Evolutionary conservation across 2,888 invertebrate species (phyloP), one percentile per base, ranked within the genome.

Genomic region (Drosophila paramelanica): DNA sequence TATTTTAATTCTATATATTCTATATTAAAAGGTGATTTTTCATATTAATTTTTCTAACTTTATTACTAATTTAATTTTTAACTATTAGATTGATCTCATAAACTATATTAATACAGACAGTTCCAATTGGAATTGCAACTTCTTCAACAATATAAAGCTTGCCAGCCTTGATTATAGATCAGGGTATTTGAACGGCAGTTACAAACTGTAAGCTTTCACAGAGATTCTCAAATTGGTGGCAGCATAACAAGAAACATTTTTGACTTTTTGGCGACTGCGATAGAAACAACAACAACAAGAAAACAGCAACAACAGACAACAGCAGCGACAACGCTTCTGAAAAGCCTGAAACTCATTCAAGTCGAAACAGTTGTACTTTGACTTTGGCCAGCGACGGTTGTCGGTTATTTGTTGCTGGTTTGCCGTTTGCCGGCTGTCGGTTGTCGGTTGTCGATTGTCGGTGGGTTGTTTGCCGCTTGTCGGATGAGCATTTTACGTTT

Each of bases 321-420:
- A 13, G 43, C 60, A 46, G 38, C 58, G 55, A 59, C 14, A 20
- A 42, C 27, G 64, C 52, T 73, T 69, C 73, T 66, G 47, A 58
- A 70, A 79, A 79, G 71, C 57, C 50, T 53, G 64, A 75, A 70
- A 58, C 57, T 62, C 50, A 68, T 66, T 50, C 64, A 77, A 72
- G 55, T 39, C 43, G 7, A 45, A 67, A 47, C 84, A 85, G 89
- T 85, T 72, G 77, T 79, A 71, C 68, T 88, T 77, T 85, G 87
- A 75, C 87, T 89, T 79, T 81, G 66, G 87, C 73, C 64, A 55
- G 76, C 70, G 66, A 52, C 68, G 79, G 74, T 73, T 67, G 61
- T 58, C 43, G 72, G 41, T 61, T 57, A 66, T 62, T 8, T 27
- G 3, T 55, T 41, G 61, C 59, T 36, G 67, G 43, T 41, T 58